Evolutionary conservation across 2,888 invertebrate species (phyloP).

Genomic region (Eristalis pertinax): DNA sequence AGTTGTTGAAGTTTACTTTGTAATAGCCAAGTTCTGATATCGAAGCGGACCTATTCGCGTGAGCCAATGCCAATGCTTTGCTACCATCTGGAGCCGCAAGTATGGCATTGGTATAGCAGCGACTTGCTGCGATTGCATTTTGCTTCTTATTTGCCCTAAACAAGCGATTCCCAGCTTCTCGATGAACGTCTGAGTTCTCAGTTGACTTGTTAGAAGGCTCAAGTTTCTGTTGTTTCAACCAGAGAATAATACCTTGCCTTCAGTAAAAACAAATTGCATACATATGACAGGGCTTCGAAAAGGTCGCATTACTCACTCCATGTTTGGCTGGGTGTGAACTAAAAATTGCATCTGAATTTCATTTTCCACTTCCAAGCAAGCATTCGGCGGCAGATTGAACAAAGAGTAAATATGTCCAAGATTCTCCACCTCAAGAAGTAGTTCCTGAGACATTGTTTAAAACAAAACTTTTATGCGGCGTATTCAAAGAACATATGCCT

Average conservation of each 20-base stretch:
- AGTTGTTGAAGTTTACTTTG: conserved; percentile 30
- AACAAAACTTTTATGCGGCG: background rate
- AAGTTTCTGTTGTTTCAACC: background rate
- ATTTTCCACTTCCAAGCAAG: background rate
- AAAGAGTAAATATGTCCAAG: no score
- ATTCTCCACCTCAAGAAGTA: no score
- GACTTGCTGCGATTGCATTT: conserved; percentile 74
- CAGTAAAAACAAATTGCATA: background rate
- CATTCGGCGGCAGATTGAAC: no score
- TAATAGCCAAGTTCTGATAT: conserved; percentile 78
- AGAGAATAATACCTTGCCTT: conserved; percentile 6
- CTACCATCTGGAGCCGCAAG: conserved; percentile 74
- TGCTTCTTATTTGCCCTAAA: conserved; percentile 67
- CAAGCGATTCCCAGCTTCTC: conserved; percentile 76
- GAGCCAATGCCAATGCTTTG: conserved; percentile 75
- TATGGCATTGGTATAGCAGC: conserved; percentile 77
- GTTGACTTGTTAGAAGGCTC: conserved; percentile 2
- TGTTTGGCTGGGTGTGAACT: conserved; percentile 2
- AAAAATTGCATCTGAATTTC: conserved; percentile 13
- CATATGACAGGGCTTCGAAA: background rate
- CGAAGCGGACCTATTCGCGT: conserved; percentile 79
- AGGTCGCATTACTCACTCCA: conserved; percentile 6
- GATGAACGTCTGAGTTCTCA: conserved; percentile 65
- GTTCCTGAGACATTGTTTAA: background rate
- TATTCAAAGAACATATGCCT: background rate